Base-by-base conservation (phyloP, 2,888 invertebrate genomes). In the Eugnorisma glareosa region DNA sequence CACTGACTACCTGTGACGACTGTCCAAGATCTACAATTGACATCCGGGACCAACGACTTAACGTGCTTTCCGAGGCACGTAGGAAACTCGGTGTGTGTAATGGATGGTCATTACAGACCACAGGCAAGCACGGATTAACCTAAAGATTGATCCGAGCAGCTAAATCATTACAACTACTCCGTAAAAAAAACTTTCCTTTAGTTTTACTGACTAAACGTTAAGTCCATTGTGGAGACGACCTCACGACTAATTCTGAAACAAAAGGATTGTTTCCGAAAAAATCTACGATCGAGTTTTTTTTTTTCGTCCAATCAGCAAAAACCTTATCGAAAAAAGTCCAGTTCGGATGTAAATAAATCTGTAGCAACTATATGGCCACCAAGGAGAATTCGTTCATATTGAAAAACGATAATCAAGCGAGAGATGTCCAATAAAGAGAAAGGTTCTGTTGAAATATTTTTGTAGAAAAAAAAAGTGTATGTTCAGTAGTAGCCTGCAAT, bases 261-360 rank as follows among this genome's bases (percentile, higher is more conserved):
- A 92, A 93, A 93, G 91, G 91, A 93, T 88, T 88, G 87, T 85
- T 86, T 88, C 88, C 91, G 94, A 95, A 94, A 93, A 94, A 78
- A 84, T 88, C 89, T 89, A 86, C 91, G 91, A 88, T 83, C 82
- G 10, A 86, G 90, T 92, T 94, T 93, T 95, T 95, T 95, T 40
- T 94, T 94, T 96, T 95, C 93, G 90, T 90, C 88, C 92, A 93
- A 94, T 94, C 93, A 92, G 90, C 91, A 95, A 95, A 95, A 95
- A 94, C 90, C 77, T 78, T 86, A 87, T 88, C 83, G 90, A 93
- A 96, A 96, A 95, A 95, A 92, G 89, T 83, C 85, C 89, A 91
- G 91, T 92, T 93, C 90, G 90, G 91, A 95, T 95, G 95, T 93
- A 95, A 95, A 96, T 95, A 94, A 94, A 94, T 94, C 93, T 91